Base-by-base conservation (phyloP, 2,888 invertebrate genomes). In the Catocala sponsa region DNA sequence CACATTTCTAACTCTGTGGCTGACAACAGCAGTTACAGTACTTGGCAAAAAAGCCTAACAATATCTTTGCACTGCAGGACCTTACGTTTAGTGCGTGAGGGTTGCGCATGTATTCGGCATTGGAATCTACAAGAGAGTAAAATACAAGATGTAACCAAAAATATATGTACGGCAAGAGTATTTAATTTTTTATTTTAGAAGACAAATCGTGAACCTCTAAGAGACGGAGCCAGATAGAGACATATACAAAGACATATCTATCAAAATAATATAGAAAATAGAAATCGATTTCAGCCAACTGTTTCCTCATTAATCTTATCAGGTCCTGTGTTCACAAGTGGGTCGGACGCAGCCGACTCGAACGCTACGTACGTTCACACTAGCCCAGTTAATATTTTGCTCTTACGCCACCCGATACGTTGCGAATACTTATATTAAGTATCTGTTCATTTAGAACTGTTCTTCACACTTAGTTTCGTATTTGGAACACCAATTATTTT, bases 361-460 rank as follows among this genome's bases (percentile, higher is more conserved):
- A 87, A 89, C 87, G 78, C 87, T 87, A 83, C 84, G 84, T 87
- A 83, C 84, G 84, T 88, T 86, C 82, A 82, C 81, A 84, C 69
- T 72, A 68, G 72, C 63, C 65, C 62, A 65, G 53, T 68, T 68
- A 42, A 60, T 61, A 65, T 47, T 62, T 44, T 54, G 13, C 55
- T 60, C 63, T 88, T 89, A 82, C 88, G 81, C 84, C 81, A 88
- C 75, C 69, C 75, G 74, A 83, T 78, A 80, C 70, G 68, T 68
- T 80, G 73, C 78, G 76, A 82, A 69, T 63, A 68, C 47, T 51
- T 55, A 15, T 41, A 13, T 56, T 32, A 41, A 42, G 15, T 69
- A 69, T 67, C 49, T 66, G 61, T 55, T 71, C 44, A 51, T 63
- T 56, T 44, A 63, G 60, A 62, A 66, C 63, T 62, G 51, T 55